A percentile compares a stretch with the other conserved stretches of the same genome.
These are phyloP conservation scores for Montipora capitata DNA, from an alignment of 92 coral and sea anemone species.

Conservation along the genomic window DNA sequence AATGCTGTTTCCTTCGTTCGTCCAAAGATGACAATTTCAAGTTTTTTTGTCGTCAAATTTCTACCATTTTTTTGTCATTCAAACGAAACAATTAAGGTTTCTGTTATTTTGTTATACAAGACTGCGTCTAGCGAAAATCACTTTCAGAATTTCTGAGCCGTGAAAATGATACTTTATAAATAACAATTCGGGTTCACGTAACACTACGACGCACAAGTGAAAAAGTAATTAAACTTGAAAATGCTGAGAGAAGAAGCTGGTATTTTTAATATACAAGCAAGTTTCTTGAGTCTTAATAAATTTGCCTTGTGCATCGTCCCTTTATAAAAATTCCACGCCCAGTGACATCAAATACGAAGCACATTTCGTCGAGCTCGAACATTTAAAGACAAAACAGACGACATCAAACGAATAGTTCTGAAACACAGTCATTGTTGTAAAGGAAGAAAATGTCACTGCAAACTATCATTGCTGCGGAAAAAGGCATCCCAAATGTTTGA, in stretches of 20 bases:
- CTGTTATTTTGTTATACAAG: not conserved
- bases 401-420: not conserved
- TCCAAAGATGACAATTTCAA: not conserved
- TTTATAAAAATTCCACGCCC: not conserved
- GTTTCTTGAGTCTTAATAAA: not conserved
- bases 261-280: too few species aligned
- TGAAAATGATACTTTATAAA: conserved; percentile 4
- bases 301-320: not conserved
- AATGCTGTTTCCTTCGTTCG: not conserved
- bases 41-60: not conserved
- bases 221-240: too few species aligned
- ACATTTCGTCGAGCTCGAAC: not conserved
- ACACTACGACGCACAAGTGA: not conserved
- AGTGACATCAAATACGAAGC: not conserved
- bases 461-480: too few species aligned
- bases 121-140: conserved; percentile 6
- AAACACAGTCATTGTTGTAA: not conserved
- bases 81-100: not conserved
- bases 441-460: conserved; percentile 4
- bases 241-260: too few species aligned
- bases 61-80: conserved; percentile 15
- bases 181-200: not conserved
- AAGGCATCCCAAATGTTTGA: too few species aligned
- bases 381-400: not conserved
- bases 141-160: conserved; percentile 1